Base-by-base conservation (phyloP, 2,888 invertebrate genomes). In the Calameuta idolon region DNA sequence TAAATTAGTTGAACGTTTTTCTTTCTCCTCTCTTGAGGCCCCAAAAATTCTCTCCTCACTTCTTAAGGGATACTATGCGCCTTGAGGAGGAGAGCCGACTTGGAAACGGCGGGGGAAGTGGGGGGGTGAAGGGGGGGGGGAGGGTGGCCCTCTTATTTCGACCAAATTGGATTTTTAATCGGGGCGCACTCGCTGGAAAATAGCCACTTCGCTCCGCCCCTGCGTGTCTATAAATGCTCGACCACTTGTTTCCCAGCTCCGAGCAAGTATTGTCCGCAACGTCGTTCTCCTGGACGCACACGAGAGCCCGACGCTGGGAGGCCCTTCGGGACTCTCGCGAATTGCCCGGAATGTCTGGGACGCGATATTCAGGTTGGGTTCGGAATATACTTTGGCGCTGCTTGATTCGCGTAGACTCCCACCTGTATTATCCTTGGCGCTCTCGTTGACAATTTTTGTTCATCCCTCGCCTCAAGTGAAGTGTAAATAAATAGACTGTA, bases 121-220 rank as follows among this genome's bases (percentile, higher is more conserved):
- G 34, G 34, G 34, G 0, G 11, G 73, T 3, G 34, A 30, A 0
- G 34, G 73, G 1, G n/a, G 4, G 69, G 69, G 4, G 74, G 74
- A 23, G 4, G 15, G 34, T 0, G 74, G 69, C 73, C 74, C 75
- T 78, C 75, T 78, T 74, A 71, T 79, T 79, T 79, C 74, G 74
- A 76, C 76, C 74, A 85, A 90, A 90, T 91, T 89, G 90, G 90
- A 90, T 91, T 91, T 90, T 91, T 91, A 91, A 91, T 91, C 91
- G 90, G 88, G 85, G 90, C 86, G 89, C 91, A 91, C 87, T 90
- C 90, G 90, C 87, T 88, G 91, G 90, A 91, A 91, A 91, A 91
- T 91, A 91, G 90, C 91, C 91, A 91, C 90, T 91, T 88, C 86
- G 89, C 87, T 85, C 86, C 82, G 69, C 85, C 87, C 87, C 84